Conservation (phyloP, 2,113 vertebrate genomes). For the Aramus guarauna region DNA sequence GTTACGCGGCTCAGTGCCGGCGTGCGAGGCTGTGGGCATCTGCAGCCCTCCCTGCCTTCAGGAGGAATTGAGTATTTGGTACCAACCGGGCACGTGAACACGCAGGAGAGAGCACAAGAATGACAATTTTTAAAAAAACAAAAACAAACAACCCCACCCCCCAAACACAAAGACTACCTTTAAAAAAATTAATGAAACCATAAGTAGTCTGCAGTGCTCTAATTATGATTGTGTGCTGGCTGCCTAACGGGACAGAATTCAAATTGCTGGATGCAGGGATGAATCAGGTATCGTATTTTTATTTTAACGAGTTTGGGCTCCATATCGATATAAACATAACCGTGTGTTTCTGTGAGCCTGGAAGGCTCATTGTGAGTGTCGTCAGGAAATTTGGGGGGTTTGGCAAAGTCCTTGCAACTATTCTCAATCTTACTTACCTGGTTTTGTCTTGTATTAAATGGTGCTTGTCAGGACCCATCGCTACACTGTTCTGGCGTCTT, state of each 20-base stretch:
- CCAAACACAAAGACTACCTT: neutral
- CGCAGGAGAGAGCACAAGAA: neutral
- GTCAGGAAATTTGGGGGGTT: neutral
- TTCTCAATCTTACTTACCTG: neutral
- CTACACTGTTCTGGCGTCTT: neutral
- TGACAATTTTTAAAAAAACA: neutral
- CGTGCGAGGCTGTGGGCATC: neutral
- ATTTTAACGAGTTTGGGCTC: neutral
- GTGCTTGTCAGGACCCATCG: neutral
- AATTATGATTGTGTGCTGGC: neutral
- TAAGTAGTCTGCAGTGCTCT: neutral
- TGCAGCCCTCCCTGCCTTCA: neutral
- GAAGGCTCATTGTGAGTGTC: neutral
- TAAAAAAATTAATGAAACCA: neutral
- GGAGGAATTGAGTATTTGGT: neutral
- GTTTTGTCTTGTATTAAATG: neutral
- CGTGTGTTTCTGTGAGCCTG: neutral
- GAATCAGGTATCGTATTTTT: neutral
- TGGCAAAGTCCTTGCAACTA: neutral
- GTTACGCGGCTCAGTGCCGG: neutral
- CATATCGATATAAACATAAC: neutral
- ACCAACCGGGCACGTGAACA: accelerated
- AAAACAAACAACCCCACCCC: too few species aligned
- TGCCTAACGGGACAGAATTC: neutral
- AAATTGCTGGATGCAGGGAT: neutral